Evolutionary conservation across 2,797 vertebrate genomes (phyloP).

Genomic region (Bucorvus abyssinicus): DNA sequence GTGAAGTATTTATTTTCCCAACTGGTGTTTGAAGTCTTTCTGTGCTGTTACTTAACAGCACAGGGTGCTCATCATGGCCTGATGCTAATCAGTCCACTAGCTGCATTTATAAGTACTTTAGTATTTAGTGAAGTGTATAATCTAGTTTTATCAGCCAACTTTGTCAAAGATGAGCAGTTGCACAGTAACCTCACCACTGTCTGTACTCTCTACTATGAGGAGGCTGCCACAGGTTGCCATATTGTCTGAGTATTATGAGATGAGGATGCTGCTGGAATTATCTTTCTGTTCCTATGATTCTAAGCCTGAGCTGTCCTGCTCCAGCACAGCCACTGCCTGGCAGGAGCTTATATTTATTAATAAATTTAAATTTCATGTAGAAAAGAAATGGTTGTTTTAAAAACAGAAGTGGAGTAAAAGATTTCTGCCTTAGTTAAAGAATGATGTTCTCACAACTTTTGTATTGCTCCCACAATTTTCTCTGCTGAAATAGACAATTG

Average conservation of each 20-base stretch:
- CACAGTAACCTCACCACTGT: not conserved
- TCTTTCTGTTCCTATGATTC: not conserved
- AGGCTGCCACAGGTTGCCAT: not conserved
- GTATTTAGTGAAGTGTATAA: not conserved
- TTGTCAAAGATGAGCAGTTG: not conserved
- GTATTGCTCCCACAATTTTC: not conserved
- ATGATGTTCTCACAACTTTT: not conserved
- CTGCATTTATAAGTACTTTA: not conserved
- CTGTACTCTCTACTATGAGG: accelerated
- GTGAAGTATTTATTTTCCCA: not conserved
- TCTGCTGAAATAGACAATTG: not conserved
- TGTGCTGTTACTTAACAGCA: not conserved
- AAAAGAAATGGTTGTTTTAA: not conserved
- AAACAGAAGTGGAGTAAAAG: not conserved
- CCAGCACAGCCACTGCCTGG: not conserved
- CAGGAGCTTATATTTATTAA: not conserved
- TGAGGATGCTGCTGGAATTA: not conserved
- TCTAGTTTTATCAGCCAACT: not conserved
- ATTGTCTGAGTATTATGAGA: not conserved
- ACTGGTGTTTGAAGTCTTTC: not conserved
- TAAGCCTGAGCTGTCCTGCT: not conserved
- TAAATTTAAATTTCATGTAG: not conserved
- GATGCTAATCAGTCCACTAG: not conserved
- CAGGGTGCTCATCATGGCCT: not conserved
- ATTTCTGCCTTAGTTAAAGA: not conserved